Evolutionary conservation across 2,888 invertebrate species (phyloP).

Genomic region (Euphydryas editha): DNA sequence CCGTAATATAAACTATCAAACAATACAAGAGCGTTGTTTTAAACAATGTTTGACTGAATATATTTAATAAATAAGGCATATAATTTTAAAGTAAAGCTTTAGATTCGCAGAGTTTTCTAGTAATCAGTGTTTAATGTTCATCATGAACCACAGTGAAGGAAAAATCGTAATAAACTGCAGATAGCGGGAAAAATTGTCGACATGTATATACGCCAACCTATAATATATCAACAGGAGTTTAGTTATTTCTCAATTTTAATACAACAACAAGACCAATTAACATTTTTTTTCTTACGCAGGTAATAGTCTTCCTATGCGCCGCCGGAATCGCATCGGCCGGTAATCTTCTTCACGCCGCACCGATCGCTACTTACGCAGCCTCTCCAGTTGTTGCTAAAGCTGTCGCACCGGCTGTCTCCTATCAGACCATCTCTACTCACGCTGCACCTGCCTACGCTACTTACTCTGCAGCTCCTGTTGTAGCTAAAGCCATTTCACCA

Average conservation of each 20-base stretch:
- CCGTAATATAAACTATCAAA: background rate
- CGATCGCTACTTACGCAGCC: constrained; percentile 54
- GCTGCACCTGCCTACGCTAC: constrained; percentile 61
- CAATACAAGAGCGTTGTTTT: too few relatives aligned
- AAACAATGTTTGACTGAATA: too few relatives aligned
- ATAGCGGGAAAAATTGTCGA: too few relatives aligned
- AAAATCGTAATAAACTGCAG: too few relatives aligned
- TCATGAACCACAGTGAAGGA: too few relatives aligned
- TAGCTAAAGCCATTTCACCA: constrained; percentile 79
- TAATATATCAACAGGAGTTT: too few relatives aligned
- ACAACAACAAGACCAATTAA: background rate
- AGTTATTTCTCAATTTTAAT: too few relatives aligned
- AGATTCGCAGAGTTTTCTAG: too few relatives aligned
- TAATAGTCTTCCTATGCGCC: constrained; percentile 82
- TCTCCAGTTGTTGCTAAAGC: constrained; percentile 49
- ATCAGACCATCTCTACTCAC: constrained; percentile 59
- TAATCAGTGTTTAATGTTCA: too few relatives aligned
- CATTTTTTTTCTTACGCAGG: constrained; percentile 53
- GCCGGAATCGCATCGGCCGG: constrained; percentile 86
- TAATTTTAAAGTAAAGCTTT: too few relatives aligned
- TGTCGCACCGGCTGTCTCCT: constrained; percentile 58
- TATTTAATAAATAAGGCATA: too few relatives aligned
- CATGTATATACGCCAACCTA: too few relatives aligned
- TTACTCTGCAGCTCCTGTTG: constrained; percentile 56
- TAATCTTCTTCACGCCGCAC: constrained; percentile 71